Evolutionary conservation across 53 echinoderm and acorn worm species (phyloP).

Genomic region (Arbacia lixula): DNA sequence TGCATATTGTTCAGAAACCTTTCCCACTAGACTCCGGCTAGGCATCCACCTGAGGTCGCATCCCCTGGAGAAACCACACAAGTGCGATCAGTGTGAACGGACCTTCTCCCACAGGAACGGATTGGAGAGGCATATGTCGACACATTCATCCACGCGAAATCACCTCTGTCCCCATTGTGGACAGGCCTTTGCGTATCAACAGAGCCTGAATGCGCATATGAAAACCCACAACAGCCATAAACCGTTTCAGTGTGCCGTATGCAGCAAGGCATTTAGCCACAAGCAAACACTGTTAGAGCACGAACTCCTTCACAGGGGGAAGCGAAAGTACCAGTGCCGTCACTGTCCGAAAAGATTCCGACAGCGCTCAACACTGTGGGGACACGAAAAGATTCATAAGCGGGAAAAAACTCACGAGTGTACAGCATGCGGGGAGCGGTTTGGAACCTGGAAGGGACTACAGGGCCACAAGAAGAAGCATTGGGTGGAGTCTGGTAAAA

Average conservation of each 20-base stretch:
- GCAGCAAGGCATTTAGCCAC: conserved; percentile 9
- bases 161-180: conserved; percentile 10
- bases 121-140: background rate
- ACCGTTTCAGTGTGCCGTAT: conserved; percentile 13
- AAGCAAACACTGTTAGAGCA: conserved; percentile 21
- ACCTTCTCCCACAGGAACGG: conserved; percentile 31
- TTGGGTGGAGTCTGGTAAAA: background rate
- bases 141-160: background rate
- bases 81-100: conserved; percentile 6
- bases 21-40: conserved; percentile 7
- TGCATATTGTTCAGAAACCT: conserved; percentile 8
- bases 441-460: conserved; percentile 17
- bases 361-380: conserved; percentile 43
- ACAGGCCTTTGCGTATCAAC: background rate
- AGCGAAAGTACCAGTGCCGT: background rate
- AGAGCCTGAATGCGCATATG: conserved; percentile 1
- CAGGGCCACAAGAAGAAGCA: conserved; percentile 27
- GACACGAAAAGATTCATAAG: conserved; percentile 47
- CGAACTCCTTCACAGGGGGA: background rate
- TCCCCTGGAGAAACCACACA: conserved; percentile 25
- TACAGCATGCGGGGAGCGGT: conserved; percentile 13
- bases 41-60: conserved; percentile 35
- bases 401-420: conserved; percentile 16
- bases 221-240: conserved; percentile 18
- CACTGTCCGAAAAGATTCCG: conserved; percentile 30